Evolutionary conservation across 2,113 vertebrate species (phyloP).

Genomic region (Balaenoptera acutorostrata): DNA sequence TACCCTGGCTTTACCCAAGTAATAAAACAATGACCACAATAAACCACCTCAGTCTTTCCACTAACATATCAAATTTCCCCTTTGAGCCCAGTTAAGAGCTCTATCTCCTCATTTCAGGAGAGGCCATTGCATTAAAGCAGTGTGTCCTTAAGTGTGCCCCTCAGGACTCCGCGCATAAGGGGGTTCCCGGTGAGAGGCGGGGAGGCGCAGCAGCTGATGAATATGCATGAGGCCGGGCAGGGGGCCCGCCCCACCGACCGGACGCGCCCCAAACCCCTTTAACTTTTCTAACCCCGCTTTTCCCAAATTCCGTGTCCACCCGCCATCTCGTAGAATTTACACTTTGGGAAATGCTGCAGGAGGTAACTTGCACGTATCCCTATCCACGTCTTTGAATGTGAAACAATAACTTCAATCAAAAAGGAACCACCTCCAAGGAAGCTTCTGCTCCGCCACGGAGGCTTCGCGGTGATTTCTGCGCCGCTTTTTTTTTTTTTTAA

Average conservation of each 20-base stretch:
- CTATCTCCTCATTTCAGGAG: constrained; percentile 37
- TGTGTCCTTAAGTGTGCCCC: not conserved
- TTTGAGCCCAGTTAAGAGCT: constrained; percentile 32
- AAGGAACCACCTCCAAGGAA: not conserved
- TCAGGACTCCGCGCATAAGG: not conserved
- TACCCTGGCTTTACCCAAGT: constrained; percentile 25
- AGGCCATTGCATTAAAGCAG: not conserved
- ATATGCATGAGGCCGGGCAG: accelerated
- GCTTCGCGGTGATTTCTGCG: not conserved
- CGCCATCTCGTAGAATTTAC: not conserved
- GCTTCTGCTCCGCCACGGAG: accelerated
- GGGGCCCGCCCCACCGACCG: accelerated
- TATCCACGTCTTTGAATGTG: accelerated
- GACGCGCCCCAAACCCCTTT: not conserved
- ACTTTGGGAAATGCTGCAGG: not conserved
- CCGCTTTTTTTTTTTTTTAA: too few relatives aligned
- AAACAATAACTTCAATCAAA: not conserved
- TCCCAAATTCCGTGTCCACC: not conserved
- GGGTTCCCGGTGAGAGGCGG: accelerated
- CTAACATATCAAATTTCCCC: constrained; percentile 44
- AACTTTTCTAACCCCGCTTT: not conserved
- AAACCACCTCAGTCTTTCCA: constrained; percentile 16
- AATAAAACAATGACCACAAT: constrained; percentile 52
- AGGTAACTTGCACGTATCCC: not conserved
- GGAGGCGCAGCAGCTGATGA: too few relatives aligned